Evolutionary conservation across 2,797 vertebrate genomes (phyloP).

Genomic region (Betta splendens): DNA sequence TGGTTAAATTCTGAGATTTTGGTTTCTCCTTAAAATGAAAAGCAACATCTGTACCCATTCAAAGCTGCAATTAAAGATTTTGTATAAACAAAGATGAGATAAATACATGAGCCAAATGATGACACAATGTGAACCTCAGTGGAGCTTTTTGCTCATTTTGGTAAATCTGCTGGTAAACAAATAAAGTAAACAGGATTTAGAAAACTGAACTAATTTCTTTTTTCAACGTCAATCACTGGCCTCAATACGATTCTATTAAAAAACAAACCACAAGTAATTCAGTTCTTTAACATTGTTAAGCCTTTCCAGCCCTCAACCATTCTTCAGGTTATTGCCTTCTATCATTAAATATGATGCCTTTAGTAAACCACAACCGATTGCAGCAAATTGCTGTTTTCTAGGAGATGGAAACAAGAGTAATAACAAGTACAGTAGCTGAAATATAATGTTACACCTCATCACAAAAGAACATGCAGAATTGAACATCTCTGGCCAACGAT

Average conservation of each 20-base stretch:
- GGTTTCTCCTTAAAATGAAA: too few species aligned
- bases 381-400: slow-evolving; percentile 25
- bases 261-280: too few species aligned
- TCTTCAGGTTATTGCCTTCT: too few species aligned
- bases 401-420: slow-evolving; percentile 28
- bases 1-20: too few species aligned
- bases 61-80: background rate
- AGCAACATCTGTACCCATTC: too few species aligned
- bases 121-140: background rate
- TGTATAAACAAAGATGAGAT: background rate
- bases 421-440: slow-evolving; percentile 8
- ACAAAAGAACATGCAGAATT: slow-evolving; percentile 34
- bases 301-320: slow-evolving; percentile 14
- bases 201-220: background rate
- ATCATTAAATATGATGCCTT: too few species aligned
- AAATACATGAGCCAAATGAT: background rate
- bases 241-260: too few species aligned
- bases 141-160: background rate
- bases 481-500: slow-evolving; percentile 40
- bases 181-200: background rate
- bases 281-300: too few species aligned
- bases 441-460: slow-evolving; percentile 38
- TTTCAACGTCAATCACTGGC: too few species aligned
- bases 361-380: slow-evolving; percentile 46
- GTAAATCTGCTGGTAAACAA: background rate